Conservation (phyloP, 2,888 invertebrate genomes). For the Hirtodrosophila alboralis region DNA sequence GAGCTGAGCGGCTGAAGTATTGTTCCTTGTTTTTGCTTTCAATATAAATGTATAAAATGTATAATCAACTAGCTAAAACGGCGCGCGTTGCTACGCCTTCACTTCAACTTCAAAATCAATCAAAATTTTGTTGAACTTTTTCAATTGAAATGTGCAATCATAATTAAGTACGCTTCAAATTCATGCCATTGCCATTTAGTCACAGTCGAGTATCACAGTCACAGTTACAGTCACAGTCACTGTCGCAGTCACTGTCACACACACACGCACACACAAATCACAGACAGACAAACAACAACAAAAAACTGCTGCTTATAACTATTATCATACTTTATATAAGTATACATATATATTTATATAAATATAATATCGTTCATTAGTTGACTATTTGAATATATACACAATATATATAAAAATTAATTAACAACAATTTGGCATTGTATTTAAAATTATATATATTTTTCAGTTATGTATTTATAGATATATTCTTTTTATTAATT, state of each 20-base stretch:
- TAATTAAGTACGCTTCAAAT: constrained; percentile 32
- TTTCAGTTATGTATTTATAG: constrained; percentile 29
- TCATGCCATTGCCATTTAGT: constrained; percentile 47
- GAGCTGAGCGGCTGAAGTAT: constrained; percentile 19
- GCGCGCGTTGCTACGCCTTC: too few relatives aligned
- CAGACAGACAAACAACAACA: constrained; percentile 18
- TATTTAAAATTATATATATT: constrained; percentile 23
- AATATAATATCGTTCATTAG: constrained; percentile 40
- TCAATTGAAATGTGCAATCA: constrained; percentile 20
- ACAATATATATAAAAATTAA: constrained; percentile 9
- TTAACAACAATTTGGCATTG: constrained; percentile 39
- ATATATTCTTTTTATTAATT: constrained; percentile 9
- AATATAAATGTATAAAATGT: background rate
- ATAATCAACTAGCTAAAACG: too few relatives aligned
- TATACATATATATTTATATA: constrained; percentile 27
- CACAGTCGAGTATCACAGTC: constrained; percentile 29
- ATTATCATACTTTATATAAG: constrained; percentile 29
- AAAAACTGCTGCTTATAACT: constrained; percentile 28
- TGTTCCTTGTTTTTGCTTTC: constrained; percentile 12
- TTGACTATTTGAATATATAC: constrained; percentile 34
- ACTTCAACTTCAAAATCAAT: too few relatives aligned
- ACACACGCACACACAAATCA: constrained; percentile 20
- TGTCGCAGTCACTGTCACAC: constrained; percentile 18
- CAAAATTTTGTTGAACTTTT: too few relatives aligned
- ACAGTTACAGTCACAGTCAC: constrained; percentile 24